Percentiles rank a stretch among this genome's conserved stretches.
These are phyloP conservation scores for Heteromormyrus szaboi DNA, from an alignment of 2,797 vertebrate genomes.

Conservation along the genomic window DNA sequence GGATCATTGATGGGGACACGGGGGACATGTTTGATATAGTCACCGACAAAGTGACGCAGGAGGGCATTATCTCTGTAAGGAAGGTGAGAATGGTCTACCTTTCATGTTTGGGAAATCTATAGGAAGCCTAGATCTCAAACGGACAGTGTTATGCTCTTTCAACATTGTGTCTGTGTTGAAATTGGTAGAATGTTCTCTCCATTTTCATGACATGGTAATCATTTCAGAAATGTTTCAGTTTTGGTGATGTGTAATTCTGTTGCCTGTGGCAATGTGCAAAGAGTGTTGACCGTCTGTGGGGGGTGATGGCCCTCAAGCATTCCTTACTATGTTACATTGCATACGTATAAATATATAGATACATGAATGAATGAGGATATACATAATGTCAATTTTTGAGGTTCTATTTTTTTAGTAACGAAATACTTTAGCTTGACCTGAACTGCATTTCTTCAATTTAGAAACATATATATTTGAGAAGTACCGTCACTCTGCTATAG, in stretches of 20 bases:
- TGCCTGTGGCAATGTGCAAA: neutral
- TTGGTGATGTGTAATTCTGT: neutral
- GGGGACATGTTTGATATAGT: conserved; percentile 68
- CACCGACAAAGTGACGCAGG: conserved; percentile 73
- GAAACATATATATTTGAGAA: neutral
- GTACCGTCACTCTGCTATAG: neutral
- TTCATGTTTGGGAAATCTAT: neutral
- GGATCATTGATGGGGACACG: conserved; percentile 67
- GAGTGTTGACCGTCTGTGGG: neutral
- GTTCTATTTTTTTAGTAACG: neutral
- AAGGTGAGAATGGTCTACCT: conserved; percentile 56
- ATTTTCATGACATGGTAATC: neutral
- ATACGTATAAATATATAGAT: neutral
- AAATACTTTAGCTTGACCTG: neutral
- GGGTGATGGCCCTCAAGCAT: neutral
- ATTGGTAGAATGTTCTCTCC: neutral
- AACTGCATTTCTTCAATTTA: neutral
- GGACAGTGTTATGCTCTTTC: neutral
- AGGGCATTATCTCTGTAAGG: conserved; percentile 76
- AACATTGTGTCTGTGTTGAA: neutral
- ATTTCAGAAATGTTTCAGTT: neutral
- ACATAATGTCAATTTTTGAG: neutral
- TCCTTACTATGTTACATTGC: neutral
- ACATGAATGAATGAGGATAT: neutral
- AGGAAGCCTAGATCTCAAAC: neutral